Evolutionary conservation across 2,797 vertebrate genomes (phyloP), one percentile per base, ranked within the genome.

Genomic region (Holocentrus rufus): DNA sequence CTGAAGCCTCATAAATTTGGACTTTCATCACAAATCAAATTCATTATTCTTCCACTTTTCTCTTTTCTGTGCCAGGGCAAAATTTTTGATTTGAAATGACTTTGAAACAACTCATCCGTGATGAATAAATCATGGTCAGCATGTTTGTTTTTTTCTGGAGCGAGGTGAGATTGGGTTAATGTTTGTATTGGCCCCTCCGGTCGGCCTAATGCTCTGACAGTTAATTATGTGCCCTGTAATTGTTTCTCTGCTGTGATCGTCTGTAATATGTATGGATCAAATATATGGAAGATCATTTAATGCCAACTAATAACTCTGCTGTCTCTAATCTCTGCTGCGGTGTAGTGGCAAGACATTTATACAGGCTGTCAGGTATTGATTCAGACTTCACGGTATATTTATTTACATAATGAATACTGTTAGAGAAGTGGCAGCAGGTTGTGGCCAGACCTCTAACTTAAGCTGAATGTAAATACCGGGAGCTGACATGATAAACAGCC

Each of bases 41-140:
- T 39, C 76, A 85, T 87, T 89, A 49, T 82, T 88, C 82, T 82
- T 82, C 53, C 5, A 72, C 71, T 72, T 74, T 68, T 69, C 61
- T 44, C 39, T 68, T 62, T 57, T 84, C 81, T 50, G 58, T 53
- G 52, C 47, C 52, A 15, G 31, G 57, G 30, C 60, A 55, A 74
- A 63, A 22, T 63, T 76, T 76, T 65, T 0, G 56, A 77, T 76
- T 65, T 36, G 22, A 70, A 72, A 71, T 77, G 75, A 78, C 86
- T 81, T 75, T 83, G 76, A 76, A 81, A 74, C 63, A 65, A 68
- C 67, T 79, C 62, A 44, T 76, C 70, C 44, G 2, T 76, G 70
- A 85, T 90, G 82, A 89, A 91, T 92, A 88, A 89, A 82, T 69
- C 76, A 89, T 80, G 58, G 23, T 47, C 14, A 58, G 17, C 58